phyloP scores from a whole-genome alignment of 2,113 vertebrate species.

The Thunnus maccoyii region DNA sequence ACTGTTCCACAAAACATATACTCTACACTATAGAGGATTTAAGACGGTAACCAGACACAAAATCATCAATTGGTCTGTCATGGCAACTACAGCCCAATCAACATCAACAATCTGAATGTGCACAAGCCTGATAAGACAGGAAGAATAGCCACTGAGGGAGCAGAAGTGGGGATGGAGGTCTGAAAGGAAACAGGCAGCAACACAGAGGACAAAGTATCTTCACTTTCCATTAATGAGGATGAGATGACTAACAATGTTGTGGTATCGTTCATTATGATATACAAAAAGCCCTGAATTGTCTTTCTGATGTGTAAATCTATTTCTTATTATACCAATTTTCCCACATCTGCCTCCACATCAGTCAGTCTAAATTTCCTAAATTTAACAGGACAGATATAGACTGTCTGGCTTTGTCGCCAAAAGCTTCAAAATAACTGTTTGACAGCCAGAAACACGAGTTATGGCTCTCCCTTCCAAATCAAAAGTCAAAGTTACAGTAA shows the following conservation, averaged over 20 bases:
- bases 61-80: slow-evolving; percentile 2
- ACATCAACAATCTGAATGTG: slow-evolving; percentile 29
- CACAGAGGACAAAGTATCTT: neutral
- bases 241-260: too few species aligned
- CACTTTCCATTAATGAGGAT: neutral
- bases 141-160: neutral
- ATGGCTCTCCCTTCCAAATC: too few species aligned
- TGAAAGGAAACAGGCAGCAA: neutral
- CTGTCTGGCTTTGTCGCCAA: slow-evolving; percentile 10
- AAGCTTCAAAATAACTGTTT: neutral
- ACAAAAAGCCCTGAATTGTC: too few species aligned
- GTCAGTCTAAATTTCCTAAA: too few species aligned
- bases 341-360: too few species aligned
- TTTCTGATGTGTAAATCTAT: too few species aligned
- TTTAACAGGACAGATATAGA: slow-evolving; percentile 15
- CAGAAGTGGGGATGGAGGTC: neutral
- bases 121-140: slow-evolving; percentile 41
- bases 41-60: neutral
- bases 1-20: neutral
- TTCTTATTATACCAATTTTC: too few species aligned
- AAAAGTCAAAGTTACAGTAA: neutral
- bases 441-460: neutral
- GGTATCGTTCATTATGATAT: too few species aligned
- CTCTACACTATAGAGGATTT: neutral
- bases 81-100: slow-evolving; percentile 22